Percentiles rank a stretch among this genome's conserved stretches.
Conservation (phyloP, 2,888 invertebrate species). For the Onthophagus sagittarius region DNA sequence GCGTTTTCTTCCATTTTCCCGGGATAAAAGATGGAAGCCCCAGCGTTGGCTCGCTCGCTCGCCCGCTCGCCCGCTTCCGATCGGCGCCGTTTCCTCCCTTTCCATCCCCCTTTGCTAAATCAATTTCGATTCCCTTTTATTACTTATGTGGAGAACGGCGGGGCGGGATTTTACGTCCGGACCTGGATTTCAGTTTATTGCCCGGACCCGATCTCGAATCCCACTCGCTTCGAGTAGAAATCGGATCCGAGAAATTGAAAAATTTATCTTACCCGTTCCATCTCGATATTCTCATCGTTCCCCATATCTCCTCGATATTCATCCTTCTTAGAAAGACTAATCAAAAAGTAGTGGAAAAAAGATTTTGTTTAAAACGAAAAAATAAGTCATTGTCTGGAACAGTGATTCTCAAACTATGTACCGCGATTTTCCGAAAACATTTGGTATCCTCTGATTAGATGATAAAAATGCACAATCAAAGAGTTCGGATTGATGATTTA, state of each 20-base stretch:
- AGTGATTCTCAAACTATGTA: no score
- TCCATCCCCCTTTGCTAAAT: not conserved
- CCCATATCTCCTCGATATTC: not conserved
- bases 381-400: no score
- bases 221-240: not conserved
- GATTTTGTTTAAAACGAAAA: not conserved
- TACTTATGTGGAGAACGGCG: not conserved
- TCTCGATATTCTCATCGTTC: not conserved
- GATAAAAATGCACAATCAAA: no score
- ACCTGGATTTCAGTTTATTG: not conserved
- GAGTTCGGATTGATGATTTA: no score
- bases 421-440: no score
- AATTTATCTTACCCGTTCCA: not conserved
- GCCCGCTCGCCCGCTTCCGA: slow-evolving; percentile 65
- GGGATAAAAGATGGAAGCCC: slow-evolving; percentile 81
- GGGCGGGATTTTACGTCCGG: not conserved
- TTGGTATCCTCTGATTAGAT: no score
- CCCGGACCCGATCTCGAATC: not conserved
- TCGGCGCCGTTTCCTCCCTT: slow-evolving; percentile 58
- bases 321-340: no score
- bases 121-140: not conserved
- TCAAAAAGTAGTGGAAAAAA: not conserved
- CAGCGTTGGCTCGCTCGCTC: slow-evolving; percentile 47
- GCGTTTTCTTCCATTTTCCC: slow-evolving; percentile 58
- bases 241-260: not conserved